A percentile compares a stretch with the other conserved stretches of the same genome.
phyloP scores from a whole-genome alignment of 2,113 vertebrate species.

The Semnopithecus entellus region DNA sequence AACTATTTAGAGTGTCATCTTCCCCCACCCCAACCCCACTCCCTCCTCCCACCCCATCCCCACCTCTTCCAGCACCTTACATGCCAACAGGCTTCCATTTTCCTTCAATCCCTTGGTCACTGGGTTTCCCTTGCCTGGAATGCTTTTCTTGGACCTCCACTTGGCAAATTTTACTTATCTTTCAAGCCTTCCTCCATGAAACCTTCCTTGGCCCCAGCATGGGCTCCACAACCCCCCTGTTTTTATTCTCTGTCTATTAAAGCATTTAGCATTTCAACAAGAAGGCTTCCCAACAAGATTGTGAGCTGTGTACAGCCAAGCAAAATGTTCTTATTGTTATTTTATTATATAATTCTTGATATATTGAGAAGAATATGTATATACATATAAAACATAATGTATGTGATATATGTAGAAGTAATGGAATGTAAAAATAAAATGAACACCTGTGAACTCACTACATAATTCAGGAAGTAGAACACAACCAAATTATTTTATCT shows the following conservation, averaged over 20 bases:
- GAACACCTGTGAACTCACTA: neutral
- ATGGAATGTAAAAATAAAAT: neutral
- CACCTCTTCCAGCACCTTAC: too few relatives aligned
- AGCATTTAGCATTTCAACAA: neutral
- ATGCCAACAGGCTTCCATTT: neutral
- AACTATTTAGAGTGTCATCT: neutral
- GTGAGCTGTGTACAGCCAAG: neutral
- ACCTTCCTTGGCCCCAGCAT: neutral
- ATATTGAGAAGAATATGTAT: neutral
- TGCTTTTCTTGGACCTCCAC: neutral
- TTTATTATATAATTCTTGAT: neutral
- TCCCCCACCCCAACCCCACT: too few relatives aligned
- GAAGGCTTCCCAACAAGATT: neutral
- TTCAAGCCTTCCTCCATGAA: neutral
- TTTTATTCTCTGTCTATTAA: neutral
- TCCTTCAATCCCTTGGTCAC: neutral
- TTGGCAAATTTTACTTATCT: neutral
- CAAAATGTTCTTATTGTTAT: neutral
- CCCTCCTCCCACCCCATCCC: fast-evolving
- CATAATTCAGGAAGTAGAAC: neutral
- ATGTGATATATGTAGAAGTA: neutral
- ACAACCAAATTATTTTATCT: neutral
- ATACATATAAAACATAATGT: too few relatives aligned
- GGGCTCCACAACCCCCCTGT: neutral
- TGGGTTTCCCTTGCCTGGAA: neutral